A percentile compares a stretch with the other conserved stretches of the same genome.
These are phyloP conservation scores for Drosophila triauraria DNA, from an alignment of 1,140 invertebrate species.

Conservation along the genomic window DNA sequence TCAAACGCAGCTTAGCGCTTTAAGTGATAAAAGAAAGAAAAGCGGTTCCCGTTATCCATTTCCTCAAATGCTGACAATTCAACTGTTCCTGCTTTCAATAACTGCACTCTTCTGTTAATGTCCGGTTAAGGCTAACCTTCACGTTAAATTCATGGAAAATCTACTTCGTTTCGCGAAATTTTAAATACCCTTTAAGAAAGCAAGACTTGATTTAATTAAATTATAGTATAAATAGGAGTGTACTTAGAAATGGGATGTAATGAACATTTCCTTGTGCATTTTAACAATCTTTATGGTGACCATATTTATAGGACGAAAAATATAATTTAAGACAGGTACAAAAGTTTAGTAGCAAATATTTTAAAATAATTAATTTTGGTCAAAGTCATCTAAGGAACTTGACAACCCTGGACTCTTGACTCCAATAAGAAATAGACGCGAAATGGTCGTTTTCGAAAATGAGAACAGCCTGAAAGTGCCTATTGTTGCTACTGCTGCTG, in stretches of 20 bases:
- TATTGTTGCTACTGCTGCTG: slow-evolving; percentile 34
- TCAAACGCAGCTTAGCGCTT: slow-evolving; percentile 48
- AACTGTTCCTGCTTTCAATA: background rate
- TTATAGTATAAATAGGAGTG: too few relatives aligned
- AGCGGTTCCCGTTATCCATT: slow-evolving; percentile 3
- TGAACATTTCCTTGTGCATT: background rate
- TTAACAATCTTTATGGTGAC: background rate
- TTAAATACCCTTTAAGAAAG: background rate
- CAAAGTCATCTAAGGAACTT: background rate
- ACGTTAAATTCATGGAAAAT: background rate
- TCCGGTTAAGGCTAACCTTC: background rate
- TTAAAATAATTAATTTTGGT: too few relatives aligned
- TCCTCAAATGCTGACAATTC: background rate
- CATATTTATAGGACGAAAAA: background rate
- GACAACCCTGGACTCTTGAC: background rate
- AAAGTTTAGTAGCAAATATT: too few relatives aligned
- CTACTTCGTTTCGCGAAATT: background rate
- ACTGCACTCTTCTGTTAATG: background rate
- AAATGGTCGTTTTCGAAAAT: slow-evolving; percentile 3
- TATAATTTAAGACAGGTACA: background rate
- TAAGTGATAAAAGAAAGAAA: slow-evolving; percentile 19
- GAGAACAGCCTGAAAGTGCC: slow-evolving; percentile 15
- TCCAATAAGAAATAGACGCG: background rate
- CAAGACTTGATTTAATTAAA: background rate
- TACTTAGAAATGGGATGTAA: too few relatives aligned